Evolutionary conservation across 2,888 invertebrate species (phyloP), one percentile per base, ranked within the genome.

Genomic region (Eristalinus sepulchralis): DNA sequence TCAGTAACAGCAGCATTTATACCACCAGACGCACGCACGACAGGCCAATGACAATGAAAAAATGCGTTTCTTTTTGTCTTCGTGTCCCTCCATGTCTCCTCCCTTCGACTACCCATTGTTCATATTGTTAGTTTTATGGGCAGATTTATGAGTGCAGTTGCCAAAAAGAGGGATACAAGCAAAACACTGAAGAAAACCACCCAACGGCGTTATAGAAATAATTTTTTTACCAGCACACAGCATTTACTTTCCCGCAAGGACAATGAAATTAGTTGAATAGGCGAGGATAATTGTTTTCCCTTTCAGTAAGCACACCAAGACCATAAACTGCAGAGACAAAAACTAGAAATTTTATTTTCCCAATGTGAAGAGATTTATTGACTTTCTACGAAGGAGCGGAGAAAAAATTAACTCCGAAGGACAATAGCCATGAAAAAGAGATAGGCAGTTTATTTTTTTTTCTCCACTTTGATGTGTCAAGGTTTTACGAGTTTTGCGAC

Each of bases 241-340:
- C 62, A 77, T 81, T 73, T 77, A 59, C 77, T 77, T 77, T 73
- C 72, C 84, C 82, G 77, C 85, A 85, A 86, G 78, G 70, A 79
- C 78, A 86, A 86, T 83, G 83, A 86, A 86, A 86, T 86, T 86
- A 83, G 83, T 64, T 83, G 83, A 86, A 86, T 83, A 78, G 70
- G 66, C 83, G 86, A 75, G 39, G 75, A 79, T 86, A 86, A 86
- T 83, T 86, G 79, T 83, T 79, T 83, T 85, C n/a, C 57, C 33
- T 77, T 33, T 77, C 57, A 20, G 11, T 39, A 33, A 75, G 33
- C 64, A 59, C 70, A 34, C n/a, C 39, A 55, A 11, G 27, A 33
- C 11, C 70, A 64, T 60, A 57, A 55, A 36, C 67, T 22, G 53
- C 36, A 75, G 27, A 67, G 63, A 57, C 57, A 68, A 34, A 63